Base-by-base conservation (phyloP, 2,113 vertebrate genomes). In the Sialia sialis region DNA sequence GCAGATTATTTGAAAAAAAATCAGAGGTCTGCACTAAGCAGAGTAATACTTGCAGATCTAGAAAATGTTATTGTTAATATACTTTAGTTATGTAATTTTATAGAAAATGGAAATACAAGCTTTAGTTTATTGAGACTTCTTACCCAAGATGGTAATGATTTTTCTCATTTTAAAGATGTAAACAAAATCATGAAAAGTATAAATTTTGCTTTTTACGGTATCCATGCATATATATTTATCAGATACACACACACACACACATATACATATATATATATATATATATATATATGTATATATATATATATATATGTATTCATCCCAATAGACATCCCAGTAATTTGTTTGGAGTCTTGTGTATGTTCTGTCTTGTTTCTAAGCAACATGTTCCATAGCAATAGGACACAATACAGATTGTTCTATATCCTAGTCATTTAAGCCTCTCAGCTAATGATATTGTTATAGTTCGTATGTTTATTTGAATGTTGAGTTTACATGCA, bases 301-400 rank as follows among this genome's bases (percentile, higher is more conserved):
- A 32, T 44, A 23, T 46, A 13, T 36, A 22, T n/a, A 15, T 62
- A 12, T 66, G 22, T 80, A 32, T 84, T 87, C 16, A 67, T 66
- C 58, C 66, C 81, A 73, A 70, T 62, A 93, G 89, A 66, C 46
- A 17, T 69, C 49, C 7, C 0, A 2, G 41, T 64, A 49, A 73
- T 64, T 68, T 88, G 63, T 93, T 92, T 58, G 70, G 67, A 85
- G 70, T 25, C 29, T 80, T 1, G 13, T 91, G 62, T 89, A 51
- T 85, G 36, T 83, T 89, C 95, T 94, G 58, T 17, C 72, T 94
- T 66, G 95, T 96, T 93, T 44, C 96, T 94, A 95, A 93, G 94
- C 93, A 96, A 93, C 93, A 2, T 74, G 46, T 88, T 89, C 94
- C 75, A 80, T 26, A 83, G 95, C 87, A 88, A 2, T 87, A 55